phyloP scores from a whole-genome alignment of 2,113 vertebrate genomes.

The Bos javanicus region DNA sequence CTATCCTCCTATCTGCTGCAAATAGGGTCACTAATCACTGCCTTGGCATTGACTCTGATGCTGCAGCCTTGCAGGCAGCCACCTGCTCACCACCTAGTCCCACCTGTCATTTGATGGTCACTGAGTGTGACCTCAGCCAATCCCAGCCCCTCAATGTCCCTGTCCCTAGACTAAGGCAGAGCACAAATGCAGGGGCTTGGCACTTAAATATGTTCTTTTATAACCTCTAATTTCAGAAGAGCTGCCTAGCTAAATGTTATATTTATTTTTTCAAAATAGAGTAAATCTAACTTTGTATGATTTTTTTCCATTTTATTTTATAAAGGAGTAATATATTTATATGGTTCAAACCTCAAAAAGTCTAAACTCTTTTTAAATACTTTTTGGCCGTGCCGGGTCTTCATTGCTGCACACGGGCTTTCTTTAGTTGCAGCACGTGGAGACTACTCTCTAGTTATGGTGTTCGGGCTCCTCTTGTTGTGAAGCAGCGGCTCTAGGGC shows the following conservation, averaged over 20 bases:
- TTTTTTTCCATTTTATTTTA: neutral
- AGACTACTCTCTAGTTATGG: neutral
- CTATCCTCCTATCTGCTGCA: neutral
- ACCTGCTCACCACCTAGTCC: neutral
- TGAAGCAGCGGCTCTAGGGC: neutral
- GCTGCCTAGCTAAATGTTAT: neutral
- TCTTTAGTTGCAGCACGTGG: neutral
- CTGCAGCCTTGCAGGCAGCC: neutral
- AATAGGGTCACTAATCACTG: neutral
- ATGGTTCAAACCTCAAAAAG: neutral
- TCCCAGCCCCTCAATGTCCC: neutral
- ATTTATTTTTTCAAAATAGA: constrained; percentile 13
- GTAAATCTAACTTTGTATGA: neutral
- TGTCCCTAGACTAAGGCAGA: neutral
- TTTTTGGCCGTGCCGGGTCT: neutral
- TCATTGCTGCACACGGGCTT: neutral
- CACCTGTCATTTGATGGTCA: neutral
- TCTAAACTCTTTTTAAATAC: neutral
- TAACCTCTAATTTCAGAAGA: neutral
- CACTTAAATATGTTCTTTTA: neutral
- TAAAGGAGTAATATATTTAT: neutral
- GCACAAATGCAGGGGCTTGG: neutral
- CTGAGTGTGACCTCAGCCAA: neutral
- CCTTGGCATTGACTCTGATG: neutral
- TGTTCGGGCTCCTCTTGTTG: neutral